Evolutionary conservation across 2,888 invertebrate species (phyloP), one percentile per base, ranked within the genome.

Genomic region (Phalangium opilio): DNA sequence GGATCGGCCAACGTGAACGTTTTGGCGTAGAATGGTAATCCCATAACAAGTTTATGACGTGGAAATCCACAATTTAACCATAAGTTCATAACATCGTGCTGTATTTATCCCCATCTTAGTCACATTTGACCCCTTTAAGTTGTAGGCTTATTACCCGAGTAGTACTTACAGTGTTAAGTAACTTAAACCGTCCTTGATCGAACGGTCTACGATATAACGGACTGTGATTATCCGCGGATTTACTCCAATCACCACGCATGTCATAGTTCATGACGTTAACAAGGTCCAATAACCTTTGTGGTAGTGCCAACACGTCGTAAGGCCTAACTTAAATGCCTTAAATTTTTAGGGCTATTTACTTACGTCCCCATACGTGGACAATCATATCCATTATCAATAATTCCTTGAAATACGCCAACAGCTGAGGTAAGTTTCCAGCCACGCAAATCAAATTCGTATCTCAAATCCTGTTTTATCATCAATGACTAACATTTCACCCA

Each of bases 211-310:
- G 19, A 44, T 56, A 60, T 5, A 66, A 55, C 1, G 64, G 64
- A 41, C 63, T 58, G 51, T 64, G 62, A 46, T 61, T 62, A 19
- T 63, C 65, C 3, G 63, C 59, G 20, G 45, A 34, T 2, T 46
- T 47, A 4, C 62, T 63, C 64, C 64, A 65, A 36, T 58, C 56
- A 4, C 63, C 64, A 45, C 64, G 60, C 4, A 64, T 54, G 51
- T 66, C 66, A 40, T 55, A 55, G n/a, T 53, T 51, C 53, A 55
- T 48, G 18, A 55, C 43, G 42, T 49, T 49, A 8, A 55, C 43
- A 41, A 48, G 44, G 20, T 55, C 55, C 14, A 52, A 39, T 7
- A 27, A 8, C 27, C 27, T 27, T 27, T 7, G 4, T 7, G 8
- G 8, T 7, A 8, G 27, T 27, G 27, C 8, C n/a, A n/a, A 27